A percentile compares a stretch with the other conserved stretches of the same genome.
phyloP scores from a whole-genome alignment of 2,113 vertebrate genomes.

The Pithys albifrons region DNA sequence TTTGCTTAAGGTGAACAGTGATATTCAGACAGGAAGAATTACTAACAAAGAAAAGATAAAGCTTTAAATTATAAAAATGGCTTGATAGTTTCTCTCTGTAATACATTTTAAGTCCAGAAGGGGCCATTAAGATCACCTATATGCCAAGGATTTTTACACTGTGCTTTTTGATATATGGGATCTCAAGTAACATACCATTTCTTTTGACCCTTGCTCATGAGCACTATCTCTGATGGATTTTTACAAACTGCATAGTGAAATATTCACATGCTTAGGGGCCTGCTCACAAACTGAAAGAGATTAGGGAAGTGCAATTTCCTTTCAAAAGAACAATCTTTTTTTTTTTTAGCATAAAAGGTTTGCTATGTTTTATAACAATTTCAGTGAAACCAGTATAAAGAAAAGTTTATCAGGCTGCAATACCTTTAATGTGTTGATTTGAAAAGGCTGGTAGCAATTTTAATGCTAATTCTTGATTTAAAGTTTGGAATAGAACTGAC shows the following conservation, averaged over 20 bases:
- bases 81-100: background rate
- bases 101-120: slow-evolving; percentile 32
- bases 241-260: background rate
- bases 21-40: slow-evolving; percentile 27
- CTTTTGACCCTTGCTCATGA: slow-evolving; percentile 17
- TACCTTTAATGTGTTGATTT: background rate
- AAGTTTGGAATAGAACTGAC: background rate
- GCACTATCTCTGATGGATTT: background rate
- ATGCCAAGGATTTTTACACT: slow-evolving; percentile 3
- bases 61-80: slow-evolving; percentile 39
- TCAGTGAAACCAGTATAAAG: background rate
- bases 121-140: slow-evolving; percentile 21
- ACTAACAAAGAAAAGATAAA: slow-evolving; percentile 38
- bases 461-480: background rate
- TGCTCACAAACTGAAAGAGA: background rate
- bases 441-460: background rate
- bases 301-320: background rate
- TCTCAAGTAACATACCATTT: background rate
- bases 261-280: background rate
- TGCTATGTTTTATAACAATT: background rate
- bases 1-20: slow-evolving; percentile 38
- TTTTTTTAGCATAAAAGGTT: background rate
- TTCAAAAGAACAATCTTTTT: background rate
- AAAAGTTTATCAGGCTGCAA: background rate
- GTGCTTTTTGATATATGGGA: background rate